Conservation (phyloP, 2,888 invertebrate genomes). For the Lydus trimaculatus region DNA sequence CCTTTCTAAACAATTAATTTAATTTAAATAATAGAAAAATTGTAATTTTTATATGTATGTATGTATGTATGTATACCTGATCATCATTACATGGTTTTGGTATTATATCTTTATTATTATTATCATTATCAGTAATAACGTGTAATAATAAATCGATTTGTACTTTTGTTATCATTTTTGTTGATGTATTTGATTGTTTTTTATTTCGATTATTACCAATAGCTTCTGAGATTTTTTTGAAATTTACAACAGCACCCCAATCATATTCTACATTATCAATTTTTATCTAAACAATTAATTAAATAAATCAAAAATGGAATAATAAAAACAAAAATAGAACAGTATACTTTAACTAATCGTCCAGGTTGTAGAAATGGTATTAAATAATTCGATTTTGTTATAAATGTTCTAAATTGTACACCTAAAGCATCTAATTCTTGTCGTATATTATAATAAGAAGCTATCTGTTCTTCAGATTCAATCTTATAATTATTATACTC, state of each 20-base stretch:
- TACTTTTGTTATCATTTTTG: constrained; percentile 68
- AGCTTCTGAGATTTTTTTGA: constrained; percentile 64
- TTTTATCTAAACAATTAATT: constrained; percentile 69
- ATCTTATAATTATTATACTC: constrained; percentile 72
- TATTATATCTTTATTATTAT: constrained; percentile 62
- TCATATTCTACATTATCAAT: constrained; percentile 88
- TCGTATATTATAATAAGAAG: constrained; percentile 85
- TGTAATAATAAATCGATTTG: constrained; percentile 86
- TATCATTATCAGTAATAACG: constrained; percentile 69
- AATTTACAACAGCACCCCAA: constrained; percentile 97
- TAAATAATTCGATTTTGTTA: constrained; percentile 87
- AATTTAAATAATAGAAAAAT: no score
- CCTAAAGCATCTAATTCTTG: constrained; percentile 80
- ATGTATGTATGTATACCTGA: no score
- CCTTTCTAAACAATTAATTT: constrained; percentile 69
- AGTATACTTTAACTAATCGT: constrained; percentile 81
- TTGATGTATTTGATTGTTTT: constrained; percentile 60
- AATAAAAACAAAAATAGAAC: no score
- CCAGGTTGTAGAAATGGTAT: constrained; percentile 96
- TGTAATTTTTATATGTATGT: no score
- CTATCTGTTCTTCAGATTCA: constrained; percentile 76
- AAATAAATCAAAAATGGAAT: constrained; percentile 12
- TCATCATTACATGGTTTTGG: constrained; percentile 75
- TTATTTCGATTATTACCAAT: constrained; percentile 40
- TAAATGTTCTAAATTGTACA: constrained; percentile 76